Base-by-base conservation (phyloP, 2,797 vertebrate species). In the Sebastes alutus region DNA sequence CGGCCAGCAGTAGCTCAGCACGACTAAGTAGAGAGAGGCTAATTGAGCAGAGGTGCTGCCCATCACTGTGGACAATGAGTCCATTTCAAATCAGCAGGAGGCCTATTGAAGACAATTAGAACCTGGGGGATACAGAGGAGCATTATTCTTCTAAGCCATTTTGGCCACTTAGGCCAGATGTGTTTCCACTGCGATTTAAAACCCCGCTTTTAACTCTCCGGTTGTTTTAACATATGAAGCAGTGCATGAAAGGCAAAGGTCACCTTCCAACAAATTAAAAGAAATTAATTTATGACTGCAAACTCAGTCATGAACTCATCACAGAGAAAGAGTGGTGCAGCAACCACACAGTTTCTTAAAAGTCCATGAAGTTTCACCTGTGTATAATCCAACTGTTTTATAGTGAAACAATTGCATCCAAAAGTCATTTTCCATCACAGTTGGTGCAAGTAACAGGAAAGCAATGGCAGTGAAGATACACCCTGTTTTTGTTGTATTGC, bases 51-150 rank as follows among this genome's bases (percentile, higher is more conserved):
- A 85, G 86, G 89, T 86, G 88, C 82, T 85, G 87, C 82, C 85
- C 88, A 65, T 82, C 78, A 65, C 89, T 88, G 90, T 82, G 91
- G 91, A 93, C 91, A 89, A 91, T 88, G 87, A 84, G 81, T 92
- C 88, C 75, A 84, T 93, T 91, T 89, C 77, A 74, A 85, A 83
- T 86, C 89, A 87, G 87, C 89, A 82, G 92, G 90, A 87, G 87
- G 86, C 85, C 91, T 69, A 90, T 84, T 92, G 90, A 89, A 88
- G 85, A 91, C 91, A 84, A 91, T 90, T 91, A 90, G 30, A 89
- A 93, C 92, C 92, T 88, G 85, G 82, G 84, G 91, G 89, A 91
- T 60, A 76, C 70, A 85, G 77, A 86, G 72, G 62, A 79, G 82
- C 89, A 74, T 79, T 81, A 81, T 73, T 90, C 89, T 81, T 84